Percentiles rank a stretch among this genome's conserved stretches.
Evolutionary conservation across 2,888 invertebrate species (phyloP).

Genomic region (Adela reaumurella): DNA sequence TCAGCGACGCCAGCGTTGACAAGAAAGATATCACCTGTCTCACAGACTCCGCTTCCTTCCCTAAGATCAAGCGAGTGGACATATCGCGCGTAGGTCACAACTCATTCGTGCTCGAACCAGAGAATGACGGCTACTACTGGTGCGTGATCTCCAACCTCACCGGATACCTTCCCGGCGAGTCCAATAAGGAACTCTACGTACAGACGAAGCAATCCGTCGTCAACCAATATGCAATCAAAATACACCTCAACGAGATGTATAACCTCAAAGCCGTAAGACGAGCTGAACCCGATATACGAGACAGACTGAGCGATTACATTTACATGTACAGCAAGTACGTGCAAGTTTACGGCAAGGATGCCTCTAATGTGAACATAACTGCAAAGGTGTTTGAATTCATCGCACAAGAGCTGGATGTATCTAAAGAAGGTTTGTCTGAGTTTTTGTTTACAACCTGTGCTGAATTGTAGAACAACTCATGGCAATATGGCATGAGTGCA

Average conservation of each 20-base stretch:
- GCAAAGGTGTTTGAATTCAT: too few relatives aligned
- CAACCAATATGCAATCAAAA: conserved; percentile 28
- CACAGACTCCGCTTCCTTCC: conserved; percentile 32
- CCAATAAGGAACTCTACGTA: conserved; percentile 30
- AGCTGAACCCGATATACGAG: conserved; percentile 22
- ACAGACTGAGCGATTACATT: conserved; percentile 30
- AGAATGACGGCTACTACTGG: conserved; percentile 42
- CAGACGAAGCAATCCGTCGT: conserved; percentile 21
- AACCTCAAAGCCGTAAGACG: conserved; percentile 15
- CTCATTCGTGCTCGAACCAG: conserved; percentile 23
- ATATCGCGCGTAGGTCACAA: conserved; percentile 17
- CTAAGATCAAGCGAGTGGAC: conserved; percentile 19
- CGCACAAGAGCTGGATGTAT: too few relatives aligned
- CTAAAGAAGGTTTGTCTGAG: too few relatives aligned
- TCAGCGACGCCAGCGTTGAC: conserved; percentile 19
- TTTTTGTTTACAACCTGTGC: too few relatives aligned
- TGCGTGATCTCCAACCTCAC: conserved; percentile 29
- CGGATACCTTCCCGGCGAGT: conserved; percentile 23
- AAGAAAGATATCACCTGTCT: conserved; percentile 29
- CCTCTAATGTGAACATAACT: too few relatives aligned
- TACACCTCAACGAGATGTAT: conserved; percentile 17
- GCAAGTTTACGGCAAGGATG: conserved; percentile 10
- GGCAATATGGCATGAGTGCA: too few relatives aligned
- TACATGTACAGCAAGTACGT: conserved; percentile 28
- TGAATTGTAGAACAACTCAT: too few relatives aligned